Percentiles rank a stretch among this genome's conserved stretches.
These are phyloP conservation scores for Sebastes glaucus DNA, from an alignment of 2,797 vertebrate species.

Conservation along the genomic window DNA sequence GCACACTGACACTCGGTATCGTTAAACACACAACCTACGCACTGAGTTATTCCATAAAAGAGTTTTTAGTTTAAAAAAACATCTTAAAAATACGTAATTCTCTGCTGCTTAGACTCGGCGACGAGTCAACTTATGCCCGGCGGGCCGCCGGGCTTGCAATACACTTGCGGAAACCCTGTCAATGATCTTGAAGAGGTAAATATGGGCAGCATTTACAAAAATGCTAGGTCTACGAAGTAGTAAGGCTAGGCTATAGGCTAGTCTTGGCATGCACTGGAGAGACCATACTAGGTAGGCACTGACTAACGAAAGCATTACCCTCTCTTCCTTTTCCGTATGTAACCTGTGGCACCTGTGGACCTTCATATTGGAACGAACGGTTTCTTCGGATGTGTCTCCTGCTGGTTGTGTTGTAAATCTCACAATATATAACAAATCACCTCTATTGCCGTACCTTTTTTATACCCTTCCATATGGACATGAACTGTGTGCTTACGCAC, in stretches of 20 bases:
- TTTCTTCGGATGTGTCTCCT: constrained; percentile 92
- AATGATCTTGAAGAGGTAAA: constrained; percentile 3
- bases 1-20: not conserved
- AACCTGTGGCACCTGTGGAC: constrained; percentile 99
- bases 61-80: not conserved
- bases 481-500: constrained; percentile 79
- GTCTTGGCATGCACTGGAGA: constrained; percentile 84
- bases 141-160: not conserved
- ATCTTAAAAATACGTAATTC: not conserved
- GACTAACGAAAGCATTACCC: constrained; percentile 99
- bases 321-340: constrained; percentile 99
- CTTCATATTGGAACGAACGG: constrained; percentile 99
- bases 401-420: constrained; percentile 78
- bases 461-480: constrained; percentile 75
- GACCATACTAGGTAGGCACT: constrained; percentile 79
- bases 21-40: not conserved
- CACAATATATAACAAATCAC: constrained; percentile 67
- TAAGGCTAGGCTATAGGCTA: constrained; percentile 21
- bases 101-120: not conserved
- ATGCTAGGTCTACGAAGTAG: constrained; percentile 6
- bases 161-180: not conserved
- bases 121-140: not conserved
- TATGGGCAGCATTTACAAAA: constrained; percentile 10
- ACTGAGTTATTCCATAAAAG: not conserved
- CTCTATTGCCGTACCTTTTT: constrained; percentile 36